These are phyloP conservation scores for Orientallactaga sibirica DNA, from an alignment of 2,797 vertebrate genomes.

Conservation along the genomic window DNA sequence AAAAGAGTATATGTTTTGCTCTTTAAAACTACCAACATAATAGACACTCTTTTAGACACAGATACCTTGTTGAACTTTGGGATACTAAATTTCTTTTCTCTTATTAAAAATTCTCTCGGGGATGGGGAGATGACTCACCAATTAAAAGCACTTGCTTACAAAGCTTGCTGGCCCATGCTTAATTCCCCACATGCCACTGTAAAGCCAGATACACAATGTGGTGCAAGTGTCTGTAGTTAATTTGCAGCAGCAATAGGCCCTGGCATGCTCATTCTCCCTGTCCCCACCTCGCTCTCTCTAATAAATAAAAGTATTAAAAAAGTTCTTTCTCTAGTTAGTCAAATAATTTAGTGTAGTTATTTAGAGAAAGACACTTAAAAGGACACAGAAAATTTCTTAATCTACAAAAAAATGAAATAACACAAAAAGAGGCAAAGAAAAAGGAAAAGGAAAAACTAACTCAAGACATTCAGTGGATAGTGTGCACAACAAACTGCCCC, in stretches of 20 bases:
- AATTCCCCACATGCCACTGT: too few relatives aligned
- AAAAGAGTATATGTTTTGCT: not conserved
- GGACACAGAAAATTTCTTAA: not conserved
- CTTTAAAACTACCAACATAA: not conserved
- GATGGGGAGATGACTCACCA: too few relatives aligned
- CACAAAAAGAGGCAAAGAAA: not conserved
- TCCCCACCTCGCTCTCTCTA: too few relatives aligned
- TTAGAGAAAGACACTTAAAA: conserved; percentile 14
- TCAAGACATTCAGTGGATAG: conserved; percentile 66
- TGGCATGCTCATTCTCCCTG: too few relatives aligned
- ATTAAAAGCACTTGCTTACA: too few relatives aligned
- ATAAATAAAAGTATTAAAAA: too few relatives aligned
- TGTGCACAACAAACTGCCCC: conserved; percentile 69
- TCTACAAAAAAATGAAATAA: conserved; percentile 20
- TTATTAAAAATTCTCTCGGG: not conserved
- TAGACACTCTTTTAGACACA: not conserved
- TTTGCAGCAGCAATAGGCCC: too few relatives aligned
- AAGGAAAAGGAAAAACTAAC: conserved; percentile 1
- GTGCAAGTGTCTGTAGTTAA: too few relatives aligned
- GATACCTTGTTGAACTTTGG: not conserved
- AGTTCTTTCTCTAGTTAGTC: too few relatives aligned
- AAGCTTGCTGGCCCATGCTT: too few relatives aligned
- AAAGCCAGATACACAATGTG: too few relatives aligned
- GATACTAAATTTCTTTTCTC: not conserved
- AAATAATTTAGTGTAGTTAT: too few relatives aligned